Percentiles rank a stretch among this genome's conserved stretches.
These are phyloP conservation scores for Cinclus mexicanus DNA, from an alignment of 2,113 vertebrate species.

Conservation along the genomic window DNA sequence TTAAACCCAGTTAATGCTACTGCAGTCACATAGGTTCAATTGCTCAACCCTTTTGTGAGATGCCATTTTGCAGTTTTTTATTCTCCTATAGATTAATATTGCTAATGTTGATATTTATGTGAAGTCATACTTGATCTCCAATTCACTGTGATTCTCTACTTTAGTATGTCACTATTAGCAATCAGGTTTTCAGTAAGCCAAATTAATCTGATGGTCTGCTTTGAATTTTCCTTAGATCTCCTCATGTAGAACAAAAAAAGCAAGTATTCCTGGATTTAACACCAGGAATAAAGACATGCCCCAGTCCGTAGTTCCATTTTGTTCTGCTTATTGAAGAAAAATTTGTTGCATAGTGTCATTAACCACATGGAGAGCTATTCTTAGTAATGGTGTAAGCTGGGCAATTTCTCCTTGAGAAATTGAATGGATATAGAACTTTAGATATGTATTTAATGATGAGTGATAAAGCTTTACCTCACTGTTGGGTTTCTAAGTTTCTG, in stretches of 20 bases:
- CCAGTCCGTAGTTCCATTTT: neutral
- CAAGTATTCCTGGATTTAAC: neutral
- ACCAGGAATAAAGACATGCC: neutral
- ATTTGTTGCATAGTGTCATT: neutral
- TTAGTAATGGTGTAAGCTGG: neutral
- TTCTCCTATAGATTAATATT: neutral
- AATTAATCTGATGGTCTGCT: neutral
- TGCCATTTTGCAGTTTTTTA: neutral
- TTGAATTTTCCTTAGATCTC: conserved; percentile 8
- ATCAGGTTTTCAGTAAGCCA: neutral
- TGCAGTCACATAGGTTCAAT: neutral
- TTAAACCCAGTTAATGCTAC: neutral
- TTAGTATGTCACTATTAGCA: neutral
- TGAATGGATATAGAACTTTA: neutral
- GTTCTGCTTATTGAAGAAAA: neutral
- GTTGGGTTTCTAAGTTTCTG: neutral
- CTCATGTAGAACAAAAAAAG: neutral
- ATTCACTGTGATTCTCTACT: neutral
- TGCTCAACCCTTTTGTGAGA: neutral
- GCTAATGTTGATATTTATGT: neutral
- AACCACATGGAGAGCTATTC: neutral
- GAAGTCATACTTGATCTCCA: neutral
- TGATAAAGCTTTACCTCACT: neutral
- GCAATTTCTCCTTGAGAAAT: conserved; percentile 1
- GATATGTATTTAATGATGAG: neutral